These are phyloP conservation scores for Mystacornis crossleyi DNA, from an alignment of 2,113 vertebrate species.

Conservation along the genomic window DNA sequence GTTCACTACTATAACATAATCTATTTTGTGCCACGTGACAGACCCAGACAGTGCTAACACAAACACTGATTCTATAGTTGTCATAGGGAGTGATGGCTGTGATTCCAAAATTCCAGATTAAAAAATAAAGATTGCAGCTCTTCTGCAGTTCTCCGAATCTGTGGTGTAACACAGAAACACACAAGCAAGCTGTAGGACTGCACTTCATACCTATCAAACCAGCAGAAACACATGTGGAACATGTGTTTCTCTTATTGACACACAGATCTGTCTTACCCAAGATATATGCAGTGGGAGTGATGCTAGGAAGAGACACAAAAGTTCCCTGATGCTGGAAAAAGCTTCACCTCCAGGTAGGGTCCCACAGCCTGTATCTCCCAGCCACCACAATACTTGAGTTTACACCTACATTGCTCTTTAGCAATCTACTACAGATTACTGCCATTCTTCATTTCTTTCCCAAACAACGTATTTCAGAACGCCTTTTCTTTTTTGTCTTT, in stretches of 20 bases:
- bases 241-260: rapidly evolving
- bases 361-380: not conserved
- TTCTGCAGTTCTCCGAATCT: not conserved
- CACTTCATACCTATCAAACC: not conserved
- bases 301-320: not conserved
- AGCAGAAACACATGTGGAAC: rapidly evolving
- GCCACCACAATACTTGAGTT: not conserved
- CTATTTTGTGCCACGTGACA: not conserved
- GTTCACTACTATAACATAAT: not conserved
- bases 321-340: not conserved
- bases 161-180: not conserved
- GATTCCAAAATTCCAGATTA: not conserved
- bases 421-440: not conserved
- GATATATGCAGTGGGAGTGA: not conserved
- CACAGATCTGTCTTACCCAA: not conserved
- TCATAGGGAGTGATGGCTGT: not conserved
- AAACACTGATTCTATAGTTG: not conserved
- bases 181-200: not conserved
- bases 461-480: not conserved
- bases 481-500: not conserved
- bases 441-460: not conserved
- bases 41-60: not conserved
- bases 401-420: not conserved
- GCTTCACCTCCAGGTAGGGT: not conserved
- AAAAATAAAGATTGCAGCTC: not conserved